These are phyloP conservation scores for Calidris pugnax DNA, from an alignment of 2,113 vertebrate species.

Conservation along the genomic window DNA sequence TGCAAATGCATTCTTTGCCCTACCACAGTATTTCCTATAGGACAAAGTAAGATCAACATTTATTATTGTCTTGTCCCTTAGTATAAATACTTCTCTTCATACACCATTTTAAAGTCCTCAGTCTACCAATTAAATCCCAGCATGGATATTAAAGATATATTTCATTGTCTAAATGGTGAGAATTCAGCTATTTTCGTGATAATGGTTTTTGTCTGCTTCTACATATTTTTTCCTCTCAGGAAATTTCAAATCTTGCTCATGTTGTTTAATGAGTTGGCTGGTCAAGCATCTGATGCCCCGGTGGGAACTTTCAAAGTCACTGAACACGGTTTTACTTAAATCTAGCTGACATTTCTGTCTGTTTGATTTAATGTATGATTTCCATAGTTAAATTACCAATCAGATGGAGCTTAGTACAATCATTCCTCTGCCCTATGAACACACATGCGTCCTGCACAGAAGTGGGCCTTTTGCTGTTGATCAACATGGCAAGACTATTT, in stretches of 20 bases:
- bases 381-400: constrained; percentile 57
- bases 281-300: constrained; percentile 49
- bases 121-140: neutral
- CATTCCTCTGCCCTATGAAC: neutral
- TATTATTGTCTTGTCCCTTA: neutral
- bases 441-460: accelerated
- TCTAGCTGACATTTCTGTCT: constrained; percentile 56
- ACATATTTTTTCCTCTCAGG: constrained; percentile 54
- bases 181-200: neutral
- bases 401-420: neutral
- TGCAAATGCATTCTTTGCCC: neutral
- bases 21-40: neutral
- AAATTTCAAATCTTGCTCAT: constrained; percentile 47
- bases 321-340: constrained; percentile 62
- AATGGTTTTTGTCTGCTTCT: constrained; percentile 31
- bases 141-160: neutral
- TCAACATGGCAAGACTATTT: neutral
- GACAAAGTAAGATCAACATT: neutral
- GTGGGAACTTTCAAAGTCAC: constrained; percentile 61
- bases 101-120: neutral
- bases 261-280: constrained; percentile 64
- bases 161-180: neutral
- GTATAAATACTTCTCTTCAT: neutral
- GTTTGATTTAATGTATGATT: constrained; percentile 60
- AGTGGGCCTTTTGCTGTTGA: neutral